phyloP scores from a whole-genome alignment of 2,113 vertebrate genomes.

The Otus sunia region DNA sequence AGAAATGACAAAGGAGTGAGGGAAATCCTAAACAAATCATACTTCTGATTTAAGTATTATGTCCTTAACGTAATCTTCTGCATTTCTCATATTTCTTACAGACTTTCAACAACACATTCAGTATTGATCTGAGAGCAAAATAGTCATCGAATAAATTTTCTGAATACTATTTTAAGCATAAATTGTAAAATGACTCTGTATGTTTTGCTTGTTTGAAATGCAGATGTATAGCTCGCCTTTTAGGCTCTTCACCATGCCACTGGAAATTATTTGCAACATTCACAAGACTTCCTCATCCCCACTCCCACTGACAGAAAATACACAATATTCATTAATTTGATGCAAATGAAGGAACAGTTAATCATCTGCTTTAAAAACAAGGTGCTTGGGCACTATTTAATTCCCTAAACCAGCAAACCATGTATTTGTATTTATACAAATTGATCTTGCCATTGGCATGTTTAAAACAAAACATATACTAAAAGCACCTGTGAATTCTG shows the following conservation, averaged over 20 bases:
- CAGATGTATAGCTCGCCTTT: background rate
- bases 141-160: background rate
- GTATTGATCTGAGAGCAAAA: background rate
- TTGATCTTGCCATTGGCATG: background rate
- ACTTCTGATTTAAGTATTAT: conserved; percentile 18
- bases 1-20: conserved; percentile 38
- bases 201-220: background rate
- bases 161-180: background rate
- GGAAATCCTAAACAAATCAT: conserved; percentile 32
- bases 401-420: background rate
- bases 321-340: background rate
- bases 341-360: background rate
- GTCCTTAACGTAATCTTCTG: background rate
- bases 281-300: background rate
- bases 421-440: background rate
- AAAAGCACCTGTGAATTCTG: background rate
- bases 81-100: background rate
- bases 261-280: background rate
- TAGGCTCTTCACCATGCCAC: background rate
- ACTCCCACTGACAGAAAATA: background rate
- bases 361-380: conserved; percentile 1
- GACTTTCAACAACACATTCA: background rate
- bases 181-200: conserved; percentile 20
- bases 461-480: background rate
- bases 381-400: background rate